A percentile compares a stretch with the other conserved stretches of the same genome.
phyloP scores from a whole-genome alignment of 2,113 vertebrate species.

The Eurypyga helias region DNA sequence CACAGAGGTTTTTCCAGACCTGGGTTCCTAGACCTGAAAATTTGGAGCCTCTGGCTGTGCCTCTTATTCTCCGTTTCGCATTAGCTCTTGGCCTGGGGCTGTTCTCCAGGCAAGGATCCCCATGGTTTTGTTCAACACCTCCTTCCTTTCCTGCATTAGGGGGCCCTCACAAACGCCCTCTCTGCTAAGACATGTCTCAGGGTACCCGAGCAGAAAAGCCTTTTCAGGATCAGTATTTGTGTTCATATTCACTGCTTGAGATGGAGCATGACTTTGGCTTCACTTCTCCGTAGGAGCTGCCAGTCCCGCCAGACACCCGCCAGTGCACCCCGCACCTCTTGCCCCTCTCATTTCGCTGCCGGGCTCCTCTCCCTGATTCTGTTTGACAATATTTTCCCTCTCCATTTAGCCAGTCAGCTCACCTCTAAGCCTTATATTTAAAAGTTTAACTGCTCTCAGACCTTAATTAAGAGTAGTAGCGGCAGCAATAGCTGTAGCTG shows the following conservation, averaged over 20 bases:
- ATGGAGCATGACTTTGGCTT: background rate
- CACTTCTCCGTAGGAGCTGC: background rate
- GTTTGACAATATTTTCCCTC: slow-evolving; percentile 6
- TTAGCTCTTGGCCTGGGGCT: background rate
- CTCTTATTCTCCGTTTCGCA: background rate
- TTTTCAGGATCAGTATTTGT: background rate
- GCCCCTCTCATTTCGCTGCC: background rate
- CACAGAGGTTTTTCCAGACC: slow-evolving; percentile 8
- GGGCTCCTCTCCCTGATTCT: background rate
- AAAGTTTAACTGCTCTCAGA: slow-evolving; percentile 46
- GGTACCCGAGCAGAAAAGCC: background rate
- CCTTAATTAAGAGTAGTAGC: slow-evolving; percentile 62
- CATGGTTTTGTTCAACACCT: fast-evolving
- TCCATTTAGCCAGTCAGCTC: slow-evolving; percentile 6
- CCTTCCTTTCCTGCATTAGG: background rate
- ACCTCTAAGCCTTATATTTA: slow-evolving; percentile 37
- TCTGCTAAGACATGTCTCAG: background rate
- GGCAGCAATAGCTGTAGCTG: slow-evolving; percentile 14
- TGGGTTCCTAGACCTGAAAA: background rate
- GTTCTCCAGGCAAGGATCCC: background rate
- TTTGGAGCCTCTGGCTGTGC: background rate
- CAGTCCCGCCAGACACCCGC: fast-evolving
- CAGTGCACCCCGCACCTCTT: fast-evolving
- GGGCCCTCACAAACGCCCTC: background rate
- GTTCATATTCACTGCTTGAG: background rate